Conservation (phyloP, 2,113 vertebrate species). For the Aptenodytes forsteri region DNA sequence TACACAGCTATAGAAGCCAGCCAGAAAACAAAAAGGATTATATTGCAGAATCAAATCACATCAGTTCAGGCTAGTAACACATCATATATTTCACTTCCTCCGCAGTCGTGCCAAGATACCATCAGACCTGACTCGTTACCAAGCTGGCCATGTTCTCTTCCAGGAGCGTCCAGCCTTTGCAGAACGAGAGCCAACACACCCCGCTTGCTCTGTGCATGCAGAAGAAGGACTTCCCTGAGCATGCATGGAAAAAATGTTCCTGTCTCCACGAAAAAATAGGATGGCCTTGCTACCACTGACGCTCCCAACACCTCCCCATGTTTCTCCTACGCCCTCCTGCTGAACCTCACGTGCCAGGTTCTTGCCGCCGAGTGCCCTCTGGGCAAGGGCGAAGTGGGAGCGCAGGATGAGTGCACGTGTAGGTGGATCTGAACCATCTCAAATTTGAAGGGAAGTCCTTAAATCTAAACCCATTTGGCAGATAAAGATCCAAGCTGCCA, state of each 20-base stretch:
- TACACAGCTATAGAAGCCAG: conserved; percentile 37
- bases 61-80: conserved; percentile 5
- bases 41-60: conserved; percentile 17
- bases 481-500: background rate
- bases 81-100: conserved; percentile 5
- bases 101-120: background rate
- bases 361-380: background rate
- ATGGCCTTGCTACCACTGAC: background rate
- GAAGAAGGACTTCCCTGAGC: background rate
- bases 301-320: background rate
- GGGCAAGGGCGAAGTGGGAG: background rate
- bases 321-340: background rate
- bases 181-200: background rate
- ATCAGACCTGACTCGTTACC: background rate
- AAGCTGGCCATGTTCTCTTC: background rate
- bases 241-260: background rate
- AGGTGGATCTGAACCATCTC: background rate
- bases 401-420: accelerated
- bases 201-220: background rate
- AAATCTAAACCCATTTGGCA: background rate
- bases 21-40: conserved; percentile 51
- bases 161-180: background rate
- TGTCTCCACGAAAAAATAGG: background rate
- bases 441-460: background rate
- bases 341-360: background rate